These are phyloP conservation scores for Volucella bombylans DNA, from an alignment of 2,888 invertebrate species.

Conservation along the genomic window DNA sequence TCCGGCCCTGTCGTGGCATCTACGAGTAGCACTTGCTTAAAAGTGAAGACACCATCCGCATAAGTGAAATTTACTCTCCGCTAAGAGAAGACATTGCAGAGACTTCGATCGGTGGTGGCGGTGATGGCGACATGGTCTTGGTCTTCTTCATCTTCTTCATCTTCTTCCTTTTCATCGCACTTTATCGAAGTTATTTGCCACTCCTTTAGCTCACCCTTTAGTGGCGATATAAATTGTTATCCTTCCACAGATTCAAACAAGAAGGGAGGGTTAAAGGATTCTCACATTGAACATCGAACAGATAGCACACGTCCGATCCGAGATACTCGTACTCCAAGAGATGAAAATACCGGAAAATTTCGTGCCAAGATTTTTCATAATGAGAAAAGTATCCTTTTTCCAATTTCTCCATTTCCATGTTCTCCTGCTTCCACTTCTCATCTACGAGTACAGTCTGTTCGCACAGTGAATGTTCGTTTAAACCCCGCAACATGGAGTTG, in stretches of 20 bases:
- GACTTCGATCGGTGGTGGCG: not conserved
- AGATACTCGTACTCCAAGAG: conserved; percentile 46
- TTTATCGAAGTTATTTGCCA: conserved; percentile 16
- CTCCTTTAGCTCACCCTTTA: conserved; percentile 28
- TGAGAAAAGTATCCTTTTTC: conserved; percentile 69
- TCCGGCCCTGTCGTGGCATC: conserved; percentile 27
- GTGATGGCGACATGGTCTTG: no score
- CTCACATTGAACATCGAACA: conserved; percentile 36
- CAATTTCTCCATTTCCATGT: conserved; percentile 19
- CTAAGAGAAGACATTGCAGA: conserved; percentile 8
- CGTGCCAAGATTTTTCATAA: conserved; percentile 72
- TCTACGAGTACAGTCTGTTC: not conserved
- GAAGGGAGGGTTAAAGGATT: not conserved
- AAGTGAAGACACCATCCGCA: conserved; percentile 62
- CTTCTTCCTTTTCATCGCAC: not conserved
- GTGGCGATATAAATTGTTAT: conserved; percentile 65
- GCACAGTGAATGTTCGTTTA: conserved; percentile 17
- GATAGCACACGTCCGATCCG: conserved; percentile 69
- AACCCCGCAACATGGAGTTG: not conserved
- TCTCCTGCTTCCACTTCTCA: no score
- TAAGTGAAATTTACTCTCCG: conserved; percentile 48
- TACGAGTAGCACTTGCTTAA: not conserved
- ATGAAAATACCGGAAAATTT: conserved; percentile 72
- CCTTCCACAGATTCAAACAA: conserved; percentile 33
- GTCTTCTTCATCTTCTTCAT: not conserved